Conservation (phyloP, 2,797 vertebrate genomes). For the Neosalanx taihuensis region DNA sequence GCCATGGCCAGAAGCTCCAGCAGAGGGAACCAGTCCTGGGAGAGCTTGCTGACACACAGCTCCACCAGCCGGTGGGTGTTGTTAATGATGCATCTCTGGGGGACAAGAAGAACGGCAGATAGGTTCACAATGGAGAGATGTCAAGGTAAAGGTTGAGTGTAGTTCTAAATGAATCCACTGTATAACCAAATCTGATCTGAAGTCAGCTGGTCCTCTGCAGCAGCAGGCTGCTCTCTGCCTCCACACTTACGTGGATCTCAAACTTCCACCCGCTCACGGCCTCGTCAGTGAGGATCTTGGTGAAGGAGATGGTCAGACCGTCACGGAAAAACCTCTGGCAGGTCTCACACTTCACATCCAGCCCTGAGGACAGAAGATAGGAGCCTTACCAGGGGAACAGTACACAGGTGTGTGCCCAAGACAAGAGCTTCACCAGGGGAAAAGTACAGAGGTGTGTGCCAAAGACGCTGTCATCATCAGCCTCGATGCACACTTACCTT, state of each 20-base stretch:
- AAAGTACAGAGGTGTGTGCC: background rate
- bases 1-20: slow-evolving; percentile 91
- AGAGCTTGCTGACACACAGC: slow-evolving; percentile 87
- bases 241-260: slow-evolving; percentile 85
- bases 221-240: background rate
- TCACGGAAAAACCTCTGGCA: slow-evolving; percentile 91
- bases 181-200: too few species aligned
- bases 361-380: slow-evolving; percentile 52
- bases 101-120: background rate
- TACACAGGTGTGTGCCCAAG: background rate
- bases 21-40: slow-evolving; percentile 91
- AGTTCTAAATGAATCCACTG: too few species aligned
- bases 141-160: too few species aligned
- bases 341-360: slow-evolving; percentile 91
- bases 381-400: too few species aligned
- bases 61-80: slow-evolving; percentile 89
- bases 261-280: slow-evolving; percentile 92
- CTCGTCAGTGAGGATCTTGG: slow-evolving; percentile 91
- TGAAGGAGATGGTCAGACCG: slow-evolving; percentile 89
- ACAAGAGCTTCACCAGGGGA: background rate
- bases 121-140: too few species aligned
- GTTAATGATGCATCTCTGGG: slow-evolving; percentile 88
- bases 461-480: background rate
- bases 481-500: slow-evolving; percentile 68
- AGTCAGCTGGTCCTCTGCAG: background rate